These are phyloP conservation scores for Ondatra zibethicus DNA, from an alignment of 2,113 vertebrate species.

Conservation along the genomic window DNA sequence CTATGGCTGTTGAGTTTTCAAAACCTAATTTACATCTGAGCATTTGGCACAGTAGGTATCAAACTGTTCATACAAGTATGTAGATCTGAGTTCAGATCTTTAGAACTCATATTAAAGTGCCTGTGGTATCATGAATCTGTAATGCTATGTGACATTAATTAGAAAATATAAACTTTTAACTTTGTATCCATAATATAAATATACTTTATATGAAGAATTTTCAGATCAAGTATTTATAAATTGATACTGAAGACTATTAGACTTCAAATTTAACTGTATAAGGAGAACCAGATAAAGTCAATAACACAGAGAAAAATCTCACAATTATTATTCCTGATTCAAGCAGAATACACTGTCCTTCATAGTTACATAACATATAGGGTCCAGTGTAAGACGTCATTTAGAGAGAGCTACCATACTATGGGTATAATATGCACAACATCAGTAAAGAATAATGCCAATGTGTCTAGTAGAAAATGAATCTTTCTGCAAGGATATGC, in stretches of 20 bases:
- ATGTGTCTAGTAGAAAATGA: too few relatives aligned
- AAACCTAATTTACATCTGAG: background rate
- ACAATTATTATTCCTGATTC: background rate
- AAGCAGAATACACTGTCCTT: background rate
- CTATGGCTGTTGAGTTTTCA: slow-evolving; percentile 17
- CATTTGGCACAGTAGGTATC: background rate
- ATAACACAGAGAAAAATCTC: background rate
- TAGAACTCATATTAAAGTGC: background rate
- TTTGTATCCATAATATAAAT: background rate
- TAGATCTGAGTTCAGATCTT: background rate
- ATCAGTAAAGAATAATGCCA: background rate
- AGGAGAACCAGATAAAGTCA: background rate
- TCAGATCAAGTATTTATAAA: background rate
- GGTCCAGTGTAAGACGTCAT: accelerated
- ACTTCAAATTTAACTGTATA: background rate
- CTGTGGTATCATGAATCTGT: background rate
- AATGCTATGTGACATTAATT: background rate
- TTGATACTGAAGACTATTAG: background rate
- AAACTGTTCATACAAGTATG: background rate
- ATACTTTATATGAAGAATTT: background rate
- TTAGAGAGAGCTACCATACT: background rate
- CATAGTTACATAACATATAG: background rate
- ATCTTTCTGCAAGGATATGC: background rate
- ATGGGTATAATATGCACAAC: too few relatives aligned
- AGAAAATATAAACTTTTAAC: background rate